Percentiles rank a stretch among this genome's conserved stretches.
These are phyloP conservation scores for Anguilla obscura DNA, from an alignment of 2,797 vertebrate species.

Conservation along the genomic window DNA sequence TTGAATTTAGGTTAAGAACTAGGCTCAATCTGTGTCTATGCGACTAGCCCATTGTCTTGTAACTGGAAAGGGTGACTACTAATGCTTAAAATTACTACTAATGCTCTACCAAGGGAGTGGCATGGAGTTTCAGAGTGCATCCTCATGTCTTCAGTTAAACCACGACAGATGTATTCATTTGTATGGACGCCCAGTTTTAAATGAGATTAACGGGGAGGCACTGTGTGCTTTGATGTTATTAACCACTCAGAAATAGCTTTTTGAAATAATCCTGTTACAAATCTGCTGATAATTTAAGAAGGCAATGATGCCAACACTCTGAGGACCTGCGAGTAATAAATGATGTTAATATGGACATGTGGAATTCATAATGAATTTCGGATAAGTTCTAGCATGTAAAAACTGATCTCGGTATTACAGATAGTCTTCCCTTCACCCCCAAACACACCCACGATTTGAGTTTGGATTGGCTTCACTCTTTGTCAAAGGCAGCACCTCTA, in stretches of 20 bases:
- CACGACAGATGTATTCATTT: slow-evolving; percentile 29
- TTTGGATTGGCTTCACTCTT: neutral
- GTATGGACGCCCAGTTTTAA: slow-evolving; percentile 26
- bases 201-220: slow-evolving; percentile 30
- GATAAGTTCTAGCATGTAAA: slow-evolving; percentile 23
- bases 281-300: slow-evolving; percentile 21
- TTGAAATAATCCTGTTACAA: slow-evolving; percentile 29
- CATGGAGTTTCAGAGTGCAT: neutral
- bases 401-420: slow-evolving; percentile 9
- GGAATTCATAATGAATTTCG: neutral
- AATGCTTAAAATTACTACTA: neutral
- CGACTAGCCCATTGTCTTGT: neutral
- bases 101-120: neutral
- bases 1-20: too few relatives aligned
- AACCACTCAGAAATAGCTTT: slow-evolving; percentile 37
- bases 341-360: slow-evolving; percentile 13
- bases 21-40: too few relatives aligned
- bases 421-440: neutral
- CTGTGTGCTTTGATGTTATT: slow-evolving; percentile 37
- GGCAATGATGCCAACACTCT: neutral
- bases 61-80: neutral
- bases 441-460: neutral
- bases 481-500: slow-evolving; percentile 2
- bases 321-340: neutral
- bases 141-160: slow-evolving; percentile 10